Evolutionary conservation across 2,888 invertebrate species (phyloP).

Genomic region (Ctena decussata): DNA sequence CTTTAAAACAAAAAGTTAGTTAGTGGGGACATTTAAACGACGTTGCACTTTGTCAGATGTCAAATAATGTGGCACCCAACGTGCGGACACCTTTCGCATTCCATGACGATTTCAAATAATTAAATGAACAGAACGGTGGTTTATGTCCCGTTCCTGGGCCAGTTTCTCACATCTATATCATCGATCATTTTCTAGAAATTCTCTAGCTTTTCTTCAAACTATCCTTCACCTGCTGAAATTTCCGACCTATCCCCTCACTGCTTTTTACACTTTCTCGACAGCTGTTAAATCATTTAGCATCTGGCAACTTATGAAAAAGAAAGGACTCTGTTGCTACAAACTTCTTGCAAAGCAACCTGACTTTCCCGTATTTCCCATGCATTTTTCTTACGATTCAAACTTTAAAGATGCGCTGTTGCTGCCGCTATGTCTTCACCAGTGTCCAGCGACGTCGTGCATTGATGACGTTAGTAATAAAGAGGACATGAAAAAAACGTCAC

Average conservation of each 20-base stretch:
- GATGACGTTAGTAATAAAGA: too few relatives aligned
- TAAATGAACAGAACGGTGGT: not conserved
- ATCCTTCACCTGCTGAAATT: not conserved
- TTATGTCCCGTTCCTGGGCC: not conserved
- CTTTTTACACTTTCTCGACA: too few relatives aligned
- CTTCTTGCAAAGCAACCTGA: too few relatives aligned
- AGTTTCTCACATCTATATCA: not conserved
- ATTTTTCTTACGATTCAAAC: not conserved
- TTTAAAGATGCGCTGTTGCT: not conserved
- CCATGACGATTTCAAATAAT: not conserved
- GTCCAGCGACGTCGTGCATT: conserved; percentile 27
- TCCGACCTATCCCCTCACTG: not conserved
- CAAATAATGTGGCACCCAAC: not conserved
- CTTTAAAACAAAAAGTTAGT: too few relatives aligned
- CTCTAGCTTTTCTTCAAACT: not conserved
- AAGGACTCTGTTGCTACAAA: too few relatives aligned
- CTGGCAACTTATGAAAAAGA: too few relatives aligned
- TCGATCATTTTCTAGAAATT: not conserved
- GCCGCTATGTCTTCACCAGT: not conserved
- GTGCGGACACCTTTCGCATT: not conserved
- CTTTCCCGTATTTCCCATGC: too few relatives aligned
- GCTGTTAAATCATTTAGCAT: not conserved
- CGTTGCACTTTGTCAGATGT: not conserved
- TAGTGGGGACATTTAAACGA: not conserved
- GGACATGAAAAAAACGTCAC: too few relatives aligned